phyloP scores from a whole-genome alignment of 1,140 invertebrate genomes.

The Amyelois transitella region DNA sequence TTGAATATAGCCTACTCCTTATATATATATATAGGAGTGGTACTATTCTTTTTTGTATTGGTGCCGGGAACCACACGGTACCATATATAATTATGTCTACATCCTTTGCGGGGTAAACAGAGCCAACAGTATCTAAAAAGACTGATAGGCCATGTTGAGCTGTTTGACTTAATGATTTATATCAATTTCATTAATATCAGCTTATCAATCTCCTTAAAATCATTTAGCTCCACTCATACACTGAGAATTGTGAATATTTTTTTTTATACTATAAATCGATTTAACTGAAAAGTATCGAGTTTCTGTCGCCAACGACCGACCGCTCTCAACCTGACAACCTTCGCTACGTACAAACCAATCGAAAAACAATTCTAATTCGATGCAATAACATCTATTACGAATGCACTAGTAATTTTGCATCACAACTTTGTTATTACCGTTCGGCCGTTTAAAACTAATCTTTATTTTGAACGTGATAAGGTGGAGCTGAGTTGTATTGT shows the following conservation, averaged over 20 bases:
- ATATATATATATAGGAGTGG: no score
- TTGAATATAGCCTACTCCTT: no score
- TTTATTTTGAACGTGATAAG: constrained; percentile 11
- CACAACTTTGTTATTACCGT: not conserved
- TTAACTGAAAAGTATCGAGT: constrained; percentile 32
- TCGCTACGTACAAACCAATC: not conserved
- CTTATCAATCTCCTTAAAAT: not conserved
- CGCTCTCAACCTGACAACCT: constrained; percentile 16
- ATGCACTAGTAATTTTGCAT: not conserved
- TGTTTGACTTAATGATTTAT: no score
- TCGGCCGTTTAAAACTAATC: constrained; percentile 4
- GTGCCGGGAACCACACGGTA: no score
- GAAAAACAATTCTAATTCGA: constrained; percentile 5
- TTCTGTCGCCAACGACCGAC: constrained; percentile 28
- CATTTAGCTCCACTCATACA: not conserved
- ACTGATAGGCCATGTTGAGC: no score
- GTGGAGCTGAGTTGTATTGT: constrained; percentile 7
- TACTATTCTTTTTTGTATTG: no score
- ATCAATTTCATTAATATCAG: no score
- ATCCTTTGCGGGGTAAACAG: no score
- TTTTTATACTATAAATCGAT: constrained; percentile 30
- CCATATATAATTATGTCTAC: no score
- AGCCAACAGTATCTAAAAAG: no score
- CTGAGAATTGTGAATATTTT: constrained; percentile 16
- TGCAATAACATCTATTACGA: not conserved